These are phyloP conservation scores for Cacoxenus indagator DNA, from an alignment of 2,888 invertebrate genomes.

Conservation along the genomic window DNA sequence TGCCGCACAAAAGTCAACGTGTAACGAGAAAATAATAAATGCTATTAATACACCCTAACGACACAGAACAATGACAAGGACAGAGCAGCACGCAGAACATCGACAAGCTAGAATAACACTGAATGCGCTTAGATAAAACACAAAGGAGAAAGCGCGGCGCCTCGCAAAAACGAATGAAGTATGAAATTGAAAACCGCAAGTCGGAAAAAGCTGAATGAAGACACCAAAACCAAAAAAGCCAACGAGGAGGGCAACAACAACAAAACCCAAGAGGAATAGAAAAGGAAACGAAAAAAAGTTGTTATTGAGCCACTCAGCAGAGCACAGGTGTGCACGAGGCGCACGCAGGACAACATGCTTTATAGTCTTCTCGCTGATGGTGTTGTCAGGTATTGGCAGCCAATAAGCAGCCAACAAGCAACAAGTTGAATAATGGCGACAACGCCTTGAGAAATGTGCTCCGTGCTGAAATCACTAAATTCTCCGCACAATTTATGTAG, in stretches of 20 bases:
- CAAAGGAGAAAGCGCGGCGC: neutral
- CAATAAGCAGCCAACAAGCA: conserved; percentile 1
- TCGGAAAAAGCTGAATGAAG: conserved; percentile 31
- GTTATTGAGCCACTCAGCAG: conserved; percentile 30
- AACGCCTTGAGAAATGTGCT: neutral
- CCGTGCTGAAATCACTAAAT: neutral
- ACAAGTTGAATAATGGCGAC: conserved; percentile 8
- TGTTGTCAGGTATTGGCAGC: neutral
- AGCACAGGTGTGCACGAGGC: conserved; percentile 31
- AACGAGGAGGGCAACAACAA: neutral
- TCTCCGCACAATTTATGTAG: neutral
- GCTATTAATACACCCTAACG: conserved; percentile 56
- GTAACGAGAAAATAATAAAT: conserved; percentile 69
- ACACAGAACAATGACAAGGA: neutral
- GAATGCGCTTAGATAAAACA: neutral
- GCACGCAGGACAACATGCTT: too few relatives aligned
- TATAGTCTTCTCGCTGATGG: neutral
- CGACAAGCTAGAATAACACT: neutral
- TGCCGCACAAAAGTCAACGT: conserved; percentile 64
- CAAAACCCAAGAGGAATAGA: neutral
- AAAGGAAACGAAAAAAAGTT: conserved; percentile 13
- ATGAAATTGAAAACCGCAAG: conserved; percentile 62
- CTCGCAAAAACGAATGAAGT: conserved; percentile 57
- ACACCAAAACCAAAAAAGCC: neutral
- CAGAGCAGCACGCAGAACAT: neutral